Evolutionary conservation across 2,797 vertebrate genomes (phyloP), one percentile per base, ranked within the genome.

Genomic region (Staurois parvus): DNA sequence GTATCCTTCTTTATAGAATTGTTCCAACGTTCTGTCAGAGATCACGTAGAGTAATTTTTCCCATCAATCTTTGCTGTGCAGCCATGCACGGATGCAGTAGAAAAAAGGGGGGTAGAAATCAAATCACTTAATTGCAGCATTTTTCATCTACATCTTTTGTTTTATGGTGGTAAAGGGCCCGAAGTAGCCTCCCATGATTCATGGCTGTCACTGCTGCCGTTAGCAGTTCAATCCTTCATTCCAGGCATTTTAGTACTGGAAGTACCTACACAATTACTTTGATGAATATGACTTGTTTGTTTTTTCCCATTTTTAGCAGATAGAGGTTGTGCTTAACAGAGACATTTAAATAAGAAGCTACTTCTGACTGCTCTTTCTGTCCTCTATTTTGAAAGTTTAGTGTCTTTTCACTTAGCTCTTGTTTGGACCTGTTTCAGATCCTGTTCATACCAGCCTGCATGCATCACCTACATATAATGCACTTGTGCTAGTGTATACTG

Each of bases 111-210:
- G 90, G 92, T 95, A 98, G 97, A 98, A 99, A 98, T 99, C 97
- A 99, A 98, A 98, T 98, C 97, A 97, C 97, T 97, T 99, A 99
- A 99, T 98, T 99, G 97, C 97, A 94, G 97, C 97, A 98, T 99
- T 99, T 99, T 98, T 99, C 97, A 99, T 98, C 97, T 98, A 97
- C 97, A 97, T 98, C 97, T 98, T 98, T 98, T 98, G 97, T 98
- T 99, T 98, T 98, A 98, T 97, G 96, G 96, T 95, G 96, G 96
- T 95, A 95, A 95, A 95, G 97, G 97, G 96, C 95, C 95, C 94
- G 96, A 94, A 96, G 97, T 97, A 95, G 96, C 97, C 94, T 95
- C 93, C 95, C 95, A 96, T 99, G 98, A 99, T 99, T 99, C 98
- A 99, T 99, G 97, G 95, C 96, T 94, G 95, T 96, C 96, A 95